phyloP scores from a whole-genome alignment of 2,888 invertebrate species.

The Unio pictorum region DNA sequence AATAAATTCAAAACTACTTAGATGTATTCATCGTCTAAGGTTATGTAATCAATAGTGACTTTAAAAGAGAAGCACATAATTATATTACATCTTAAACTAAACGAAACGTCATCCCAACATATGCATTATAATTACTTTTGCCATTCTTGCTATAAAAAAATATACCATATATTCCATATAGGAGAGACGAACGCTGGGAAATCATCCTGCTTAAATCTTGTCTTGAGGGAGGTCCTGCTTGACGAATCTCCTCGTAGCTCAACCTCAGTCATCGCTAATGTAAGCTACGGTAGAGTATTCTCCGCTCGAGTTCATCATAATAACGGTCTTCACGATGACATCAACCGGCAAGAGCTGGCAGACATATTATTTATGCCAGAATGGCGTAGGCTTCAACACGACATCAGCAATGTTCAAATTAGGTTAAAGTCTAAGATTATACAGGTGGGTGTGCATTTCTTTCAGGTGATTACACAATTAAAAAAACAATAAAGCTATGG shows the following conservation, averaged over 20 bases:
- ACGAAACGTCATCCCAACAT: no score
- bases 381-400: conserved; percentile 24
- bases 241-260: conserved; percentile 54
- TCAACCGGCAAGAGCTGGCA: conserved; percentile 18
- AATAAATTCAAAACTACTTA: no score
- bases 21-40: no score
- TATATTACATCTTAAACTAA: no score
- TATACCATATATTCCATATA: conserved; percentile 9
- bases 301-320: conserved; percentile 37
- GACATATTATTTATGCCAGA: conserved; percentile 33
- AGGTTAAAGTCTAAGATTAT: conserved; percentile 35
- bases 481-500: no score
- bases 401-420: conserved; percentile 44
- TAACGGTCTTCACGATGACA: conserved; percentile 10
- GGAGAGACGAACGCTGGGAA: conserved; percentile 67
- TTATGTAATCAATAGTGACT: no score
- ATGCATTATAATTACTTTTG: no score
- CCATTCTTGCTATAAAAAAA: not conserved
- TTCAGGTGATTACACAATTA: no score
- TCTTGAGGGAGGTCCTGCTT: conserved; percentile 52
- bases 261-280: conserved; percentile 54
- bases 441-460: conserved; percentile 22
- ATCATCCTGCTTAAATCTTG: conserved; percentile 58
- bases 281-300: conserved; percentile 38
- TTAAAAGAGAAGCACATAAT: no score